Evolutionary conservation across 2,888 invertebrate genomes (phyloP).

Genomic region (Opisthograptis luteolata): DNA sequence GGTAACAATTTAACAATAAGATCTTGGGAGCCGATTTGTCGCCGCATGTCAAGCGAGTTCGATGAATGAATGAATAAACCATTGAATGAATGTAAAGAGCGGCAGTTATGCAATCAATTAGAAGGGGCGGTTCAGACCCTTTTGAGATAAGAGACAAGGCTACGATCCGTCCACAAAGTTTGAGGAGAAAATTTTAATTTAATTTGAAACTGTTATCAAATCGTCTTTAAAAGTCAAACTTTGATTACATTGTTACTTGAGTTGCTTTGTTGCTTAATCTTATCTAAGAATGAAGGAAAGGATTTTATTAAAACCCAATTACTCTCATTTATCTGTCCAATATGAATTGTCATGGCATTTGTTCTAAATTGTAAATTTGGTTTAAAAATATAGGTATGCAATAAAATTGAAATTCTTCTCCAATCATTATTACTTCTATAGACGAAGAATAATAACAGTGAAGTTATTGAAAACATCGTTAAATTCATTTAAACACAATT

Average conservation of each 20-base stretch:
- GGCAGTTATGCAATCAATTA: slow-evolving; percentile 80
- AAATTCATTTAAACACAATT: too few species aligned
- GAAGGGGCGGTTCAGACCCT: slow-evolving; percentile 63
- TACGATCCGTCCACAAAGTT: slow-evolving; percentile 46
- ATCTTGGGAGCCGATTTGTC: slow-evolving; percentile 70
- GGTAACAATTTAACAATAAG: slow-evolving; percentile 40
- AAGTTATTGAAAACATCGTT: too few species aligned
- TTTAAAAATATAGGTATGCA: too few species aligned
- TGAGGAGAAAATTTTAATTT: slow-evolving; percentile 27
- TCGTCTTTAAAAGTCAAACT: slow-evolving; percentile 26
- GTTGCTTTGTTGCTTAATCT: slow-evolving; percentile 17
- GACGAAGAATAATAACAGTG: too few species aligned
- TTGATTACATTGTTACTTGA: slow-evolving; percentile 26
- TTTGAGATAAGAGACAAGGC: slow-evolving; percentile 45
- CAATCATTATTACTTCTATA: too few species aligned
- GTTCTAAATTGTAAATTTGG: too few species aligned
- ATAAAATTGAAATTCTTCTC: too few species aligned
- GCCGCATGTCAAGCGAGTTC: slow-evolving; percentile 71
- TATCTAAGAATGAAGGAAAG: slow-evolving; percentile 8
- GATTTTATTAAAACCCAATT: slow-evolving; percentile 12
- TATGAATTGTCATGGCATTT: too few species aligned
- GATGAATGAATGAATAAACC: slow-evolving; percentile 57
- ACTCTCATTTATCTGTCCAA: background rate
- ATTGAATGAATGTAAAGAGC: slow-evolving; percentile 50
- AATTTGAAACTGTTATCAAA: slow-evolving; percentile 30